Evolutionary conservation across 2,797 vertebrate genomes (phyloP).

Genomic region (Psittacula echo): DNA sequence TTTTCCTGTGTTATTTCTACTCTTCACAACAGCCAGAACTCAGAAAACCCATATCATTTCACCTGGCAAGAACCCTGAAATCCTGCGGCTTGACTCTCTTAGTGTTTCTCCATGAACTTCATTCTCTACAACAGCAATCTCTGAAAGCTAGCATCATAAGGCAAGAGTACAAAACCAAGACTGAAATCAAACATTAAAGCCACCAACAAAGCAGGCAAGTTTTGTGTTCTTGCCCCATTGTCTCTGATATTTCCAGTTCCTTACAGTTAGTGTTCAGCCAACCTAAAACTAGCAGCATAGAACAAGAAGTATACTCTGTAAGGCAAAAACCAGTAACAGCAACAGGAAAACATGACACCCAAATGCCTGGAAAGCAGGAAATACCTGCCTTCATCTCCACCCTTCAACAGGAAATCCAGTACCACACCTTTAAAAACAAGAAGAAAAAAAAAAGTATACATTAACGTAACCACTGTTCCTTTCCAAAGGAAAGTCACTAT

Average conservation of each 20-base stretch:
- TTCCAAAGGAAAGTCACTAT: neutral
- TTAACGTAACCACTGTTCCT: neutral
- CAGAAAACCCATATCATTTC: neutral
- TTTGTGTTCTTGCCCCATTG: neutral
- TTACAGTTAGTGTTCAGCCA: neutral
- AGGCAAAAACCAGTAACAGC: neutral
- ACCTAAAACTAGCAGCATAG: neutral
- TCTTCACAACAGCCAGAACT: neutral
- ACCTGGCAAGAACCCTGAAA: neutral
- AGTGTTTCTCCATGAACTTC: neutral
- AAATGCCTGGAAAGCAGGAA: slow-evolving; percentile 27
- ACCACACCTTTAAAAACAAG: slow-evolving; percentile 7
- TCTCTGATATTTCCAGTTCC: neutral
- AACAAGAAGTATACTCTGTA: neutral
- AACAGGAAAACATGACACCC: neutral
- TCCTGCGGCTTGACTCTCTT: neutral
- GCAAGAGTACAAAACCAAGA: neutral
- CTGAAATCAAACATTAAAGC: neutral
- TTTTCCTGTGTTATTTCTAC: neutral
- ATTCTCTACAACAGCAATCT: neutral
- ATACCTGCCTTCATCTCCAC: neutral
- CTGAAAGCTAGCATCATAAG: neutral
- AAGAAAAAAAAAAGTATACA: neutral
- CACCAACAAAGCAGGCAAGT: neutral
- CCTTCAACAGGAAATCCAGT: neutral